Conservation (phyloP, 2,888 invertebrate genomes). For the Corbicula japonica region DNA sequence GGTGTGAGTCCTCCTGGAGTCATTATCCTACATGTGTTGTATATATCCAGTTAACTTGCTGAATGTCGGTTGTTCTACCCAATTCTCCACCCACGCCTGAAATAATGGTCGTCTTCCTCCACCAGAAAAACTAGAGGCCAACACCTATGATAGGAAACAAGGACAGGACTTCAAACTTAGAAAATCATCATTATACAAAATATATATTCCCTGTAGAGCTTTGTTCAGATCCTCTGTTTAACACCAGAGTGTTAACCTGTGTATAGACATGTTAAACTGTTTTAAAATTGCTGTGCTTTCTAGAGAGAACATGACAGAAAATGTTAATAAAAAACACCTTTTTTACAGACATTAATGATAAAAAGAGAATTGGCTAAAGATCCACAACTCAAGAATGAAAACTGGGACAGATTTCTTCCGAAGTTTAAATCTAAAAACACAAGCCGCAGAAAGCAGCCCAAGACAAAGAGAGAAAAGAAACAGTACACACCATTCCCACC, state of each 20-base stretch:
- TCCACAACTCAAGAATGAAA: conserved; percentile 95
- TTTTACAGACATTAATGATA: conserved; percentile 96
- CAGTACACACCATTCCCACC: conserved; percentile 99
- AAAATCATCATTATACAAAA: no score
- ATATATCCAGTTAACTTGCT: background rate
- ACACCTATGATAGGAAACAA: background rate
- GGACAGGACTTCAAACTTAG: no score
- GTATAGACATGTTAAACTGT: no score
- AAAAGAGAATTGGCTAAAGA: conserved; percentile 98
- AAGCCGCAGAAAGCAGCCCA: conserved; percentile 94
- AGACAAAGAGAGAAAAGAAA: conserved; percentile 95
- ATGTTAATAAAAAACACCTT: background rate
- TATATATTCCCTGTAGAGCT: no score
- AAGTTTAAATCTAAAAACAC: conserved; percentile 96
- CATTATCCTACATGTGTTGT: background rate
- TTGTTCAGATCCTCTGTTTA: no score
- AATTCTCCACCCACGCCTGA: background rate
- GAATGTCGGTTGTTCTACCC: background rate
- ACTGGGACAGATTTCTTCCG: conserved; percentile 98
- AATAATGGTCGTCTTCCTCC: conserved; percentile 6
- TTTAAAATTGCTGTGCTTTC: no score
- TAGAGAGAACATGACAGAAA: no score
- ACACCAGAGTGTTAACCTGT: no score
- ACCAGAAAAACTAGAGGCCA: background rate
- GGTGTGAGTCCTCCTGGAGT: background rate